These are phyloP conservation scores for Pachypsylla venusta DNA, from an alignment of 1,140 invertebrate genomes.

Conservation along the genomic window DNA sequence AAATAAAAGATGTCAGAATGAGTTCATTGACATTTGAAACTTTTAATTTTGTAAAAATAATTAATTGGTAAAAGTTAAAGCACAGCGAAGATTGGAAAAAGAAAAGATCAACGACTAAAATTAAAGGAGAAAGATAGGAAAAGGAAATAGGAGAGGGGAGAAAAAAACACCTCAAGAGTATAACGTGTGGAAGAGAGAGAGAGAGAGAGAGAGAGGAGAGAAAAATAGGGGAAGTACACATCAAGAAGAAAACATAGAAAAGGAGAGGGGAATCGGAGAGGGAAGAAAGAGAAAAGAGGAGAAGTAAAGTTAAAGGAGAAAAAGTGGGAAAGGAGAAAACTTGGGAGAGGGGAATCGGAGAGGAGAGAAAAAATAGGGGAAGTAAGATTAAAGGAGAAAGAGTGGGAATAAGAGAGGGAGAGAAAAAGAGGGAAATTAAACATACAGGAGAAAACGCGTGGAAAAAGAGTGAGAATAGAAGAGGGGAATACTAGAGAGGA, in stretches of 20 bases:
- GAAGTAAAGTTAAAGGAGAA: too few relatives aligned
- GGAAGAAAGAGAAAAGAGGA: background rate
- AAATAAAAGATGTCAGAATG: too few relatives aligned
- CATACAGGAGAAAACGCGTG: background rate
- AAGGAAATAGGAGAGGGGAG: background rate
- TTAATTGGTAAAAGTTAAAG: too few relatives aligned
- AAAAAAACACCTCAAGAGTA: too few relatives aligned
- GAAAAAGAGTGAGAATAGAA: too few relatives aligned
- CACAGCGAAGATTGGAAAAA: background rate
- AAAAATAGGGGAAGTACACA: background rate
- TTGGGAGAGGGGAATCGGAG: background rate
- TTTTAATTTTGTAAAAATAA: too few relatives aligned
- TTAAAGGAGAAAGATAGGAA: background rate
- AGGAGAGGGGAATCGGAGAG: background rate
- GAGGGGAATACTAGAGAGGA: background rate
- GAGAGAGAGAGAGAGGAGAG: conserved; percentile 3
- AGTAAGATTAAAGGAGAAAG: background rate
- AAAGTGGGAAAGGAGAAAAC: background rate
- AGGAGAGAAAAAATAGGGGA: background rate
- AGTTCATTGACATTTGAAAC: too few relatives aligned
- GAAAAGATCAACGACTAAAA: background rate
- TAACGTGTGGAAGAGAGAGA: background rate
- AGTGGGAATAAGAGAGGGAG: background rate
- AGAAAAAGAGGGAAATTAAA: background rate
- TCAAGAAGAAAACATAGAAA: background rate